phyloP scores from a whole-genome alignment of 2,888 invertebrate genomes.

The Hypena proboscidalis region DNA sequence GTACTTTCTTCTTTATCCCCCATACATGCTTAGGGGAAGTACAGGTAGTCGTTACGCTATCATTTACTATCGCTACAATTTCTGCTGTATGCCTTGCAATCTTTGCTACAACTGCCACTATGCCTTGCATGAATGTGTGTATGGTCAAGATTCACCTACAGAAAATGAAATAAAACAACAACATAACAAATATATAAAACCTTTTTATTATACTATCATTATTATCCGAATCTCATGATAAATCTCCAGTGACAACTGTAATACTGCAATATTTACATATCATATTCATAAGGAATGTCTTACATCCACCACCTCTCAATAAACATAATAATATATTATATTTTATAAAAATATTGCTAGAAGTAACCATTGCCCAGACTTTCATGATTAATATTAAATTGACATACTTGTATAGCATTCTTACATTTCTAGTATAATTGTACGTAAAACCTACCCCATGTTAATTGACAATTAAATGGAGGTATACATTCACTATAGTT shows the following conservation, averaged over 20 bases:
- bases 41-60: too few relatives aligned
- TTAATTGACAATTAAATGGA: not conserved
- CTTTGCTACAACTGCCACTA: too few relatives aligned
- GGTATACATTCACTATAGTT: too few relatives aligned
- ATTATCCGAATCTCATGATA: conserved; percentile 48
- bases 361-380: conserved; percentile 20
- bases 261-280: conserved; percentile 33
- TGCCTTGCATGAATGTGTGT: too few relatives aligned
- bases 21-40: too few relatives aligned
- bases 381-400: too few relatives aligned
- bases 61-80: too few relatives aligned
- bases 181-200: conserved; percentile 45
- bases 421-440: too few relatives aligned
- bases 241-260: conserved; percentile 42
- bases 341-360: not conserved
- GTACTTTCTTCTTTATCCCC: too few relatives aligned
- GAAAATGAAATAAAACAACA: conserved; percentile 14
- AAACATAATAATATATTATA: conserved; percentile 10
- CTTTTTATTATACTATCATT: conserved; percentile 42
- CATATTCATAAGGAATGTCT: conserved; percentile 31
- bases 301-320: conserved; percentile 49
- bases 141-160: not conserved
- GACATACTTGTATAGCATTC: too few relatives aligned
- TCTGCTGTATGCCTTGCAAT: too few relatives aligned
- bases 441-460: too few relatives aligned